A percentile compares a stretch with the other conserved stretches of the same genome.
These are phyloP conservation scores for Sylvietta virens DNA, from an alignment of 2,113 vertebrate genomes.

Conservation along the genomic window DNA sequence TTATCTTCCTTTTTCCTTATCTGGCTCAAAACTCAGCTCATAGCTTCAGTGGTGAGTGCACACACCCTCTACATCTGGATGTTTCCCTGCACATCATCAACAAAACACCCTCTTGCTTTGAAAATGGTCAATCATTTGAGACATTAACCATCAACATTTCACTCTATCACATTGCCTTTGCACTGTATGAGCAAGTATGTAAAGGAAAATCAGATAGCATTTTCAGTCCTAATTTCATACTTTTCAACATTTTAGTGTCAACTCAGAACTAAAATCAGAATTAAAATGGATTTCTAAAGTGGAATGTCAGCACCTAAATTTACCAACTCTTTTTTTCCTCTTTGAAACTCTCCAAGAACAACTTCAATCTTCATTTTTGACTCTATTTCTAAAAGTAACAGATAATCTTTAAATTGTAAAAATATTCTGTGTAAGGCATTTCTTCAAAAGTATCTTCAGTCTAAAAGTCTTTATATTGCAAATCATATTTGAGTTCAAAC, in stretches of 20 bases:
- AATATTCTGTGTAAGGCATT: accelerated
- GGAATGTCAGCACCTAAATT: background rate
- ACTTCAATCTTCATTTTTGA: background rate
- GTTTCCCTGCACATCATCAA: background rate
- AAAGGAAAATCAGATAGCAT: background rate
- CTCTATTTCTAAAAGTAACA: background rate
- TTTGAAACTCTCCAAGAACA: background rate
- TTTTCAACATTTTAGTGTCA: background rate
- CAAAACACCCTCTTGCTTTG: background rate
- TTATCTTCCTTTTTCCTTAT: background rate
- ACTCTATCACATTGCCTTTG: background rate
- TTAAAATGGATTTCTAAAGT: background rate
- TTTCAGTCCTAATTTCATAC: background rate
- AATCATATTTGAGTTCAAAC: background rate
- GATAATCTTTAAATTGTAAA: background rate
- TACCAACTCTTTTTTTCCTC: background rate
- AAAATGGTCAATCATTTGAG: background rate
- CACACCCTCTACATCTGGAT: background rate
- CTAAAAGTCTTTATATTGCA: background rate
- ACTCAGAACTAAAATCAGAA: background rate
- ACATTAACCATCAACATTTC: background rate
- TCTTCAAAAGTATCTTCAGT: background rate
- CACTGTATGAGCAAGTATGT: background rate
- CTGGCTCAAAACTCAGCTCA: background rate
- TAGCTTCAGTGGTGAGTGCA: background rate